Base-by-base conservation (phyloP, 2,113 vertebrate genomes). In the Gymnobelideus leadbeateri region DNA sequence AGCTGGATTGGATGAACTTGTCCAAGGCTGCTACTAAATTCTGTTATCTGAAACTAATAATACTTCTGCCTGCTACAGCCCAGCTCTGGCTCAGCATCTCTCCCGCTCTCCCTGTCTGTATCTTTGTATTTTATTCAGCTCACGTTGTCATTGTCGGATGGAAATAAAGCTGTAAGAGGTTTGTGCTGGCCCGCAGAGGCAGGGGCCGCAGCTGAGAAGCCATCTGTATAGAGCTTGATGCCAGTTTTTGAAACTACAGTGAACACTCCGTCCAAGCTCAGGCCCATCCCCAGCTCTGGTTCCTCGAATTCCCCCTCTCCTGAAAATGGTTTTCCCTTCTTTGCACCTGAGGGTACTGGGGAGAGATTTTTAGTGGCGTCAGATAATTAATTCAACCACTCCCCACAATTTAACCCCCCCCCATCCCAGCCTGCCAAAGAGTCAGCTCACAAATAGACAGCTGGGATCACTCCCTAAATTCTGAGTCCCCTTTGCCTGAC, bases 121-220 rank as follows among this genome's bases (percentile, higher is more conserved):
- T 93, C 92, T 89, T 25, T 9, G 68, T 53, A 94, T 28, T 94
- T 51, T 93, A 93, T 61, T 8, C 51, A 43, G 91, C 43, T 94
- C 90, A 52, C 0, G 1, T 1, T 52, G 47, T 12, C 61, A 54
- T 84, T 84, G 61, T 57, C 50, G 0, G 8, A 43, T 6, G 54
- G 89, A 54, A 43, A 11, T 89, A 57, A 46, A 90, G 92, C 94
- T 97, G 53, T 57, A 84, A 91, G 61, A 92, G 24, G 49, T 91
- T 96, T 95, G 57, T 12, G 55, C 61, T 68, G 50, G 61, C 95
- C 90, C n/a, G 94, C 61, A 93, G 92, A 91, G 89, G 93, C 94
- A 90, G 3, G 0, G 57, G 93, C 68, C 19, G n/a, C 68, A 84
- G 68, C 68, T 84, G 68, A 84, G 61, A 31, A 89, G 24, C 96